Percentiles rank a stretch among this genome's conserved stretches.
These are phyloP conservation scores for Salminus brasiliensis DNA, from an alignment of 2,113 vertebrate genomes.

Conservation along the genomic window DNA sequence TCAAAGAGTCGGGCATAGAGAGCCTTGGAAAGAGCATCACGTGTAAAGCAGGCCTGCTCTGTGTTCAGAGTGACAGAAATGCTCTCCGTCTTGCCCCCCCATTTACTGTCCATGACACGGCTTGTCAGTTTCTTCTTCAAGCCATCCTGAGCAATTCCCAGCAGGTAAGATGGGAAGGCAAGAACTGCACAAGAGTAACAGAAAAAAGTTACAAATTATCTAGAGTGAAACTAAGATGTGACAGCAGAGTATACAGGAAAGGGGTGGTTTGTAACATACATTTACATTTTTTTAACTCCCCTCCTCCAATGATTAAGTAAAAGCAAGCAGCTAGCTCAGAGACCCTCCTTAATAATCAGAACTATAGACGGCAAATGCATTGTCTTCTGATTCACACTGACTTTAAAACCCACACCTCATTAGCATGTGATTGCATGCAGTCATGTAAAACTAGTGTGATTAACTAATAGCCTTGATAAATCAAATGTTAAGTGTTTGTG, in stretches of 20 bases:
- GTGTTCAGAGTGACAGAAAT: conserved; percentile 82
- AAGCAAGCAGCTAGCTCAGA: no score
- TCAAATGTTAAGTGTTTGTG: no score
- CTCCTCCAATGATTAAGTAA: no score
- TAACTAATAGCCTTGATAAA: no score
- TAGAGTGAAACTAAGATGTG: neutral
- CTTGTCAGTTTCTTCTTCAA: conserved; percentile 81
- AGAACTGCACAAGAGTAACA: conserved; percentile 67
- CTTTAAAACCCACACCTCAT: no score
- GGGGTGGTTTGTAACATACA: no score
- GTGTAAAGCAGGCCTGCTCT: conserved; percentile 79
- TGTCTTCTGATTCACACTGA: no score
- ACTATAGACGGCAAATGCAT: no score
- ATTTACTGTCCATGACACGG: conserved; percentile 83
- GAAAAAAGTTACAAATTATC: neutral
- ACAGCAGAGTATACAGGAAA: neutral
- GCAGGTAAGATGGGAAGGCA: conserved; percentile 79
- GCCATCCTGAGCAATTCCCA: conserved; percentile 77
- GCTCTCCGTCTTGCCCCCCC: conserved; percentile 80
- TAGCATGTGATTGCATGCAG: no score
- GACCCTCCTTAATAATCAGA: no score
- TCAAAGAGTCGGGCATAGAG: conserved; percentile 82
- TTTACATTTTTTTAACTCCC: no score
- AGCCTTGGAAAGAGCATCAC: conserved; percentile 81
- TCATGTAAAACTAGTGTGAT: no score